Evolutionary conservation across 2,113 vertebrate genomes (phyloP).

Genomic region (Pipra filicauda): DNA sequence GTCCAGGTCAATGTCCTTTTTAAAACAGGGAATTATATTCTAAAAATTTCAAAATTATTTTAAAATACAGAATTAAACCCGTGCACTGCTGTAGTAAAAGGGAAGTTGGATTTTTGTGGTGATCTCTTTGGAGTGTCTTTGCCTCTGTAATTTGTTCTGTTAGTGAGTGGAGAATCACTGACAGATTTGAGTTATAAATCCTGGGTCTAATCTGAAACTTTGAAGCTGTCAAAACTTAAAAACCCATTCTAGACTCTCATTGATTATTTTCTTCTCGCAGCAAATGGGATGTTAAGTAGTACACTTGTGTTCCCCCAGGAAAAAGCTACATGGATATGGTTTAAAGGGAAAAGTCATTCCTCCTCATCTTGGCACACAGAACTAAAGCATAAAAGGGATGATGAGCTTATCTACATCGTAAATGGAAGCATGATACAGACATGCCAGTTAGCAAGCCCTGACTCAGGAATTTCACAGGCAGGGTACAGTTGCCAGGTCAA

Average conservation of each 20-base stretch:
- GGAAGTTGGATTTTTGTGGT: neutral
- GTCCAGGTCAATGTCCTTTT: conserved; percentile 78
- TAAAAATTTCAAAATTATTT: neutral
- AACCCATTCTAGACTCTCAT: neutral
- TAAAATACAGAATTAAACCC: neutral
- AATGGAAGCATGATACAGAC: neutral
- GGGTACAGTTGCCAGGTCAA: neutral
- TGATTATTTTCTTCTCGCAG: neutral
- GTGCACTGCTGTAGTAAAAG: neutral
- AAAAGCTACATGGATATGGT: neutral
- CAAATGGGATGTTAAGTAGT: neutral
- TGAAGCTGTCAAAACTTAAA: neutral
- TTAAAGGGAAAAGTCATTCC: neutral
- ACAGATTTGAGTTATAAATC: neutral
- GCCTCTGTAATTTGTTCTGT: neutral
- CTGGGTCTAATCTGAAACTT: neutral
- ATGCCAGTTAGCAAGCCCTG: neutral
- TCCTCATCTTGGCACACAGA: neutral
- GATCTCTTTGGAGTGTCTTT: neutral
- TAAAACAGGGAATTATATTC: neutral
- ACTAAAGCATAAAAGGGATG: neutral
- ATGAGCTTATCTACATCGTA: neutral
- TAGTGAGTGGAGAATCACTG: neutral
- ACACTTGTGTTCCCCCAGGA: neutral
- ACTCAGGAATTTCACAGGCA: conserved; percentile 1